Percentiles rank a stretch among this genome's conserved stretches.
Evolutionary conservation across 2,113 vertebrate species (phyloP).

Genomic region (Cephalopholis sonnerati): DNA sequence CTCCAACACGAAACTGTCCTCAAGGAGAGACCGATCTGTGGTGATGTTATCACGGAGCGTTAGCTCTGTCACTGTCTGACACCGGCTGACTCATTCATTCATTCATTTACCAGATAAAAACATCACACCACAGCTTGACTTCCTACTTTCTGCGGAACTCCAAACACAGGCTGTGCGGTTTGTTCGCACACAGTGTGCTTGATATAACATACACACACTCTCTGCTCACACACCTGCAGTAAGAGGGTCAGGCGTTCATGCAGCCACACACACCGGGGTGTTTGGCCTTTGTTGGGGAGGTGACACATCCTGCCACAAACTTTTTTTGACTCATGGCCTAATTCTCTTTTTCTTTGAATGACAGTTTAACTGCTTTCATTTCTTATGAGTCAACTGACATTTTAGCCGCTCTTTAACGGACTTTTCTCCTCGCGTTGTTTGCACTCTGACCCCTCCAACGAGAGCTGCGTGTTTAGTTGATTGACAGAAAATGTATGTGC

Average conservation of each 20-base stretch:
- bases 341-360: background rate
- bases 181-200: background rate
- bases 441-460: background rate
- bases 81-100: slow-evolving; percentile 65
- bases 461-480: too few relatives aligned
- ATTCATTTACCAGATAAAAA: slow-evolving; percentile 72
- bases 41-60: slow-evolving; percentile 53
- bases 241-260: background rate
- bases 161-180: background rate
- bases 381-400: background rate
- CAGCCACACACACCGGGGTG: background rate
- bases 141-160: slow-evolving; percentile 17
- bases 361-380: background rate
- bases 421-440: too few relatives aligned
- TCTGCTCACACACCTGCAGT: background rate
- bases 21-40: background rate
- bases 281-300: background rate
- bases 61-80: slow-evolving; percentile 7
- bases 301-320: background rate
- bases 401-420: background rate
- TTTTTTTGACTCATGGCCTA: background rate
- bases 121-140: slow-evolving; percentile 36
- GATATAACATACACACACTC: background rate
- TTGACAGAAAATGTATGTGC: too few relatives aligned
- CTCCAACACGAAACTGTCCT: background rate